Conservation (phyloP, 2,797 vertebrate genomes). For the Monodelphis domestica region DNA sequence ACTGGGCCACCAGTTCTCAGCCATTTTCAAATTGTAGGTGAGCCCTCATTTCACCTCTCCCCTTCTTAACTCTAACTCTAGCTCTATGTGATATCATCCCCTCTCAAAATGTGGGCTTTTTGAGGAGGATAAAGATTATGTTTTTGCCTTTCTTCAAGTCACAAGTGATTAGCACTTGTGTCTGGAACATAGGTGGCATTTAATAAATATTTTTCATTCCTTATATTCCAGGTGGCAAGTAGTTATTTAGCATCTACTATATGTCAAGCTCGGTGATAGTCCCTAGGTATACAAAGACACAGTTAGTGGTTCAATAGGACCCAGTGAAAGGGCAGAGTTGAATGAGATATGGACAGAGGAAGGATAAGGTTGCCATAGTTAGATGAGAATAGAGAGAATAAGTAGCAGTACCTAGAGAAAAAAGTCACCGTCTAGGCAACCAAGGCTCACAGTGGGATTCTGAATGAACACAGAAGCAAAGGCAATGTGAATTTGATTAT, state of each 20-base stretch:
- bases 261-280: background rate
- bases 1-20: too few relatives aligned
- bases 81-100: too few relatives aligned
- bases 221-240: background rate
- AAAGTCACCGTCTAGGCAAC: background rate
- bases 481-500: background rate
- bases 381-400: background rate
- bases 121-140: background rate
- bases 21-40: background rate
- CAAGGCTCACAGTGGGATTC: background rate
- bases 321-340: background rate
- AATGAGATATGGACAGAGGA: background rate
- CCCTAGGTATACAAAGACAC: background rate
- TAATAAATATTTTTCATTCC: background rate
- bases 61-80: background rate
- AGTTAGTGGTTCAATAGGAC: background rate
- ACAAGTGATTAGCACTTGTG: background rate
- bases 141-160: background rate
- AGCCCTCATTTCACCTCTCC: background rate
- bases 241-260: background rate
- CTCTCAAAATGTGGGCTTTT: background rate
- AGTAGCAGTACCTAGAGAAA: background rate
- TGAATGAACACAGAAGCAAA: background rate
- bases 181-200: background rate
- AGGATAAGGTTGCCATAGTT: background rate